phyloP scores from a whole-genome alignment of 2,797 vertebrate genomes.

The Danio aesculapii region DNA sequence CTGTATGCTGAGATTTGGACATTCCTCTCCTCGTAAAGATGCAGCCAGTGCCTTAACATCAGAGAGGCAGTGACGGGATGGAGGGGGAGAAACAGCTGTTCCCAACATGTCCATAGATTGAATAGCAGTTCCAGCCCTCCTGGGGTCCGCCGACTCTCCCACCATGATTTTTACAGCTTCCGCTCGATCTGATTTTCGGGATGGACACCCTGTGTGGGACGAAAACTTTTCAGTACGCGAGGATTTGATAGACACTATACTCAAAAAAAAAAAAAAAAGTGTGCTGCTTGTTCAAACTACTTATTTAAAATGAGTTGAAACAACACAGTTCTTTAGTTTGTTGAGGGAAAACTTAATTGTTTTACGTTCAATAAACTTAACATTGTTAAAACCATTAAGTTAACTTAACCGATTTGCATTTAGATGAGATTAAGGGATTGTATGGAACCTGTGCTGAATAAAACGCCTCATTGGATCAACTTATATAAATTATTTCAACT shows the following conservation, averaged over 20 bases:
- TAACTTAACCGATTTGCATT: too few relatives aligned
- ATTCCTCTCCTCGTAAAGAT: conserved; percentile 79
- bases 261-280: too few relatives aligned
- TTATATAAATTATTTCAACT: too few relatives aligned
- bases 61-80: conserved; percentile 51
- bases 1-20: conserved; percentile 69
- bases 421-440: too few relatives aligned
- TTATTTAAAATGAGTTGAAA: too few relatives aligned
- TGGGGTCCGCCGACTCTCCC: conserved; percentile 55
- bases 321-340: too few relatives aligned
- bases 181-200: conserved; percentile 30
- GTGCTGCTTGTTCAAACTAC: too few relatives aligned
- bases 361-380: too few relatives aligned
- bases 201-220: conserved; percentile 37
- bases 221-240: background rate
- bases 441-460: too few relatives aligned
- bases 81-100: conserved; percentile 69
- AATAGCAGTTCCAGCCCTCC: conserved; percentile 67
- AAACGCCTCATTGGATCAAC: too few relatives aligned
- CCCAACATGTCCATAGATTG: conserved; percentile 67
- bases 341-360: too few relatives aligned
- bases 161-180: conserved; percentile 65
- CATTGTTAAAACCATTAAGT: too few relatives aligned
- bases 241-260: background rate
- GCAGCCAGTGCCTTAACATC: conserved; percentile 71